phyloP scores from a whole-genome alignment of 2,888 invertebrate genomes.

The Cabera pusaria region DNA sequence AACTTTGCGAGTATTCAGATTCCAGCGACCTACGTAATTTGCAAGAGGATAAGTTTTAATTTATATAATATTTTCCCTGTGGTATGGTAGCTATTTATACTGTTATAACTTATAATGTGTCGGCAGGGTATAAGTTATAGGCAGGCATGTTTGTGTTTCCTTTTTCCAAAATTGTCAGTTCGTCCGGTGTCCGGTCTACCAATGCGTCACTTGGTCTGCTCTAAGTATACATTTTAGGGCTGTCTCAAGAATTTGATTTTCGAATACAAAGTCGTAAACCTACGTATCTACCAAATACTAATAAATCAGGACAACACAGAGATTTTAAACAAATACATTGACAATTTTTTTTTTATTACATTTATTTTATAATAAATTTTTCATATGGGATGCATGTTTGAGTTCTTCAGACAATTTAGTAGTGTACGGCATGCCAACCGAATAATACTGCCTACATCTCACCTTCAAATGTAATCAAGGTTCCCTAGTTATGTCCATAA shows the following conservation, averaged over 20 bases:
- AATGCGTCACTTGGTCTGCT: slow-evolving; percentile 37
- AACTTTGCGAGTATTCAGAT: slow-evolving; percentile 15
- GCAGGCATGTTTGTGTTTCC: slow-evolving; percentile 34
- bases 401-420: no score
- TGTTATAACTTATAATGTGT: no score
- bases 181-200: slow-evolving; percentile 42
- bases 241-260: slow-evolving; percentile 9
- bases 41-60: slow-evolving; percentile 24
- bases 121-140: no score
- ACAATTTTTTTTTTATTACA: no score
- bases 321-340: not conserved
- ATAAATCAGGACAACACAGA: slow-evolving; percentile 3
- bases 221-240: slow-evolving; percentile 24
- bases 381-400: no score
- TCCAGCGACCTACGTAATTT: slow-evolving; percentile 6
- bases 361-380: no score
- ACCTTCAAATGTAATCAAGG: no score
- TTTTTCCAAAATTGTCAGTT: slow-evolving; percentile 48
- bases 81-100: slow-evolving; percentile 10
- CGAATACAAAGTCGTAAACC: not conserved
- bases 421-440: no score
- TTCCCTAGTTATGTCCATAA: no score
- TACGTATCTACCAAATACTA: slow-evolving; percentile 1
- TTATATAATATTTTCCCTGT: slow-evolving; percentile 19
- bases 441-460: no score